phyloP scores from a whole-genome alignment of 2,888 invertebrate species.

The Cerastis rubricosa region DNA sequence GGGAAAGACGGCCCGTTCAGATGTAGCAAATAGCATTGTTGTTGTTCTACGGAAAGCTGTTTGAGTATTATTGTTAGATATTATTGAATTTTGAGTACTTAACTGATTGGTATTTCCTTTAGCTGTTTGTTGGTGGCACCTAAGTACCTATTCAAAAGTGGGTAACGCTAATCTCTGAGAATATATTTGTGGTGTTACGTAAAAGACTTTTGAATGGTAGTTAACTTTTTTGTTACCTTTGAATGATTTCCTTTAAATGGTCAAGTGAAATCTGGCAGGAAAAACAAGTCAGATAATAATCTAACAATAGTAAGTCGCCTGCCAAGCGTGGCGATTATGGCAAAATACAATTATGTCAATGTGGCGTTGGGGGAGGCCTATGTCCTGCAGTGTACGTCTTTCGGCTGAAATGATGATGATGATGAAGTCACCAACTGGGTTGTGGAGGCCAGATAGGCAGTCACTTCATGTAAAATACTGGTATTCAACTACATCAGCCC shows the following conservation, averaged over 20 bases:
- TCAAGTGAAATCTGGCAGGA: background rate
- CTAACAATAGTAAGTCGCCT: too few relatives aligned
- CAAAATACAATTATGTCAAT: too few relatives aligned
- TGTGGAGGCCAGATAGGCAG: too few relatives aligned
- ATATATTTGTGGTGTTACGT: background rate
- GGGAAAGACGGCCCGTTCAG: constrained; percentile 54
- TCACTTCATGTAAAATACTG: too few relatives aligned
- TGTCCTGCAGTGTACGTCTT: too few relatives aligned
- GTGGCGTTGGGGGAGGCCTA: too few relatives aligned
- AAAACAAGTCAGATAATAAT: background rate
- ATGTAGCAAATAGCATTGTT: constrained; percentile 60
- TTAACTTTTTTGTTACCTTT: background rate
- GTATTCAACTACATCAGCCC: too few relatives aligned
- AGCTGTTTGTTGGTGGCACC: background rate
- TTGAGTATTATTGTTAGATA: constrained; percentile 51
- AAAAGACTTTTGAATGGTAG: background rate
- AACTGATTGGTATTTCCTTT: constrained; percentile 41
- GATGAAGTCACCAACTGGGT: too few relatives aligned
- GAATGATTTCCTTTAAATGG: background rate
- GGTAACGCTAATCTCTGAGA: background rate
- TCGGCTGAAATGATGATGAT: too few relatives aligned
- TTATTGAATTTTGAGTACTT: constrained; percentile 56
- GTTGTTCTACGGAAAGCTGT: constrained; percentile 53
- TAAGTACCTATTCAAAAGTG: background rate
- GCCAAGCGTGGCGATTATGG: too few relatives aligned